These are phyloP conservation scores for Drosophila cognata DNA, from an alignment of 2,888 invertebrate species.

Conservation along the genomic window DNA sequence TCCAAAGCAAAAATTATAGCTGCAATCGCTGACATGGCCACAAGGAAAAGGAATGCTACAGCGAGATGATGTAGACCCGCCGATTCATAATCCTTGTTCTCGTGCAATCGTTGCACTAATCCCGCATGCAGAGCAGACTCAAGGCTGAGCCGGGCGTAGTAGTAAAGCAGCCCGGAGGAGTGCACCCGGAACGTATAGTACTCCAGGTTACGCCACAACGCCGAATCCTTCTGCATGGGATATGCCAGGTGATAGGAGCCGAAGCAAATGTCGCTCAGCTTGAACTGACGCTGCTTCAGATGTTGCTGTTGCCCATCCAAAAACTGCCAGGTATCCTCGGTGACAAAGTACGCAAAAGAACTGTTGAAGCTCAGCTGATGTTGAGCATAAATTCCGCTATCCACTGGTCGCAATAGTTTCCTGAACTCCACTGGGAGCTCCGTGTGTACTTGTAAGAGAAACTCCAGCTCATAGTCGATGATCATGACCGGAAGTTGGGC, in stretches of 20 bases:
- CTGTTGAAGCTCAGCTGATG: slow-evolving; percentile 65
- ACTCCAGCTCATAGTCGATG: slow-evolving; percentile 79
- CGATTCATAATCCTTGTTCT: slow-evolving; percentile 60
- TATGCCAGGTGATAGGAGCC: slow-evolving; percentile 75
- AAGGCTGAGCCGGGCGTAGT: slow-evolving; percentile 69
- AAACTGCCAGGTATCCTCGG: slow-evolving; percentile 79
- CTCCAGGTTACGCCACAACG: slow-evolving; percentile 74
- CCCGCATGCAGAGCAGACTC: slow-evolving; percentile 69
- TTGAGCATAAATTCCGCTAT: slow-evolving; percentile 54
- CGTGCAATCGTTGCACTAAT: slow-evolving; percentile 60
- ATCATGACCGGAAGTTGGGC: slow-evolving; percentile 76
- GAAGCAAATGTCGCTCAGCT: slow-evolving; percentile 79
- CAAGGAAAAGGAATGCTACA: slow-evolving; percentile 68
- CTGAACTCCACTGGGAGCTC: slow-evolving; percentile 57
- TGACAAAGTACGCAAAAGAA: slow-evolving; percentile 75
- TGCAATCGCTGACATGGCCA: slow-evolving; percentile 48
- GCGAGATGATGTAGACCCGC: slow-evolving; percentile 74
- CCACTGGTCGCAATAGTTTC: slow-evolving; percentile 65
- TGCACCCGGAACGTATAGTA: slow-evolving; percentile 75
- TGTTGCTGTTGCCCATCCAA: slow-evolving; percentile 68
- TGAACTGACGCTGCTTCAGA: slow-evolving; percentile 69
- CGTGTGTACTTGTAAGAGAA: slow-evolving; percentile 55
- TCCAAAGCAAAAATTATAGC: slow-evolving; percentile 47
- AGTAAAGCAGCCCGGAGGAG: slow-evolving; percentile 72
- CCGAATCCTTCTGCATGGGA: slow-evolving; percentile 79